A percentile compares a stretch with the other conserved stretches of the same genome.
These are phyloP conservation scores for Zaprionus taronus DNA, from an alignment of 1,140 invertebrate genomes.

Conservation along the genomic window DNA sequence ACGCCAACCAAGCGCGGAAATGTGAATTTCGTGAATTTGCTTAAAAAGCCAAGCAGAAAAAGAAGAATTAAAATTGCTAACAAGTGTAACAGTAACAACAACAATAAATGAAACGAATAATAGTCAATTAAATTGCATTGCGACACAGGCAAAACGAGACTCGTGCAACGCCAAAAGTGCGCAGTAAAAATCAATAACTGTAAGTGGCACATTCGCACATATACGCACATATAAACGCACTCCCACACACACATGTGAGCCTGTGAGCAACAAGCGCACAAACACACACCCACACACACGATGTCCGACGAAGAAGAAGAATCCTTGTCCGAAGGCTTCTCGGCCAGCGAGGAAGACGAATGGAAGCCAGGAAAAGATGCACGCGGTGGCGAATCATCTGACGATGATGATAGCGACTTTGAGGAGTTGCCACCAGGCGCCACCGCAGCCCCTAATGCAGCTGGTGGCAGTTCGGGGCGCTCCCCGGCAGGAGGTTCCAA, in stretches of 20 bases:
- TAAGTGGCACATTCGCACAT: conserved; percentile 64
- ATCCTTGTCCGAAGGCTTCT: conserved; percentile 78
- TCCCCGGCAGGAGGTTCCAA: conserved; percentile 48
- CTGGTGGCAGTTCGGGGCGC: conserved; percentile 43
- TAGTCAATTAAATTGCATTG: neutral
- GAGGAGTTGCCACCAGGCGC: conserved; percentile 52
- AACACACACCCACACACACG: conserved; percentile 30
- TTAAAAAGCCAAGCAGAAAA: conserved; percentile 33
- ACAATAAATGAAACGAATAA: conserved; percentile 9
- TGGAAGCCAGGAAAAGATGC: conserved; percentile 77
- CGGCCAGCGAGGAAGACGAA: conserved; percentile 80
- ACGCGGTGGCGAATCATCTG: conserved; percentile 73
- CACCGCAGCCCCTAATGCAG: conserved; percentile 18
- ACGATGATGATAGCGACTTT: conserved; percentile 81
- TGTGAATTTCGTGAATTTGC: conserved; percentile 67
- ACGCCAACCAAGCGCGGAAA: conserved; percentile 57
- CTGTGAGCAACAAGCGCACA: conserved; percentile 25
- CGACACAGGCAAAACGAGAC: neutral
- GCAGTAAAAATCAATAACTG: conserved; percentile 82
- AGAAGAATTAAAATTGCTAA: neutral
- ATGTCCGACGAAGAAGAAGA: conserved; percentile 83
- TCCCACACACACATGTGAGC: conserved; percentile 45
- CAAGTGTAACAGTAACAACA: neutral
- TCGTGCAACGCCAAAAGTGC: conserved; percentile 58
- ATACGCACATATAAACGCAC: conserved; percentile 40